Base-by-base conservation (phyloP, 2,113 vertebrate genomes). In the Neolamprologus devosi region DNA sequence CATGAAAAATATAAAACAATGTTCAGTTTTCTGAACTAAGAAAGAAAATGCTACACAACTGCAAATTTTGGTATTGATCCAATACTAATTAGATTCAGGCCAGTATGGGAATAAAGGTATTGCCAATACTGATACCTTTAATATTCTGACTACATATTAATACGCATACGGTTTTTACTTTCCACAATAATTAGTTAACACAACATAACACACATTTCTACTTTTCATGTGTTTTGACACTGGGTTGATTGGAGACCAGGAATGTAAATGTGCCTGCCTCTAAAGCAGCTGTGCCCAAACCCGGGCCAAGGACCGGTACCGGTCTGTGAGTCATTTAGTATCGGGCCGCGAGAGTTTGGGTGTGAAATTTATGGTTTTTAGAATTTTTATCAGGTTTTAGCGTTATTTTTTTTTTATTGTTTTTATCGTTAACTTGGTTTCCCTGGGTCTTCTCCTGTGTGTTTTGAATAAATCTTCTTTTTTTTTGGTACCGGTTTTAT, bases 341-440 rank as follows among this genome's bases (percentile, higher is more conserved):
- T 33, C 16, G 1, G 28, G 16, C 28, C 1, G 16, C 1, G 0
- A 63, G 28, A 19, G 28, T 63, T 60, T 60, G 57, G 0, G 58
- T 63, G 28, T 33, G 58, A 63, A 63, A 63, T 63, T 63, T 63
- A 63, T 11, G 58, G 5, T 33, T 60, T 60, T 60, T 60, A 60
- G 16, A 30, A 60, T 60, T 33, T 60, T 3, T 60, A 60, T 33
- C 57, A 60, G 14, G 57, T 33, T 60, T 60, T 60, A 33, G 28
- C 5, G 0, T 33, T 30, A 6, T 58, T 58, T 58, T 51, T 51
- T 51, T 26, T 60, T 30, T 3, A 60, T 1, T 30, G 5, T 60
- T 60, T 60, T 60, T 4, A 60, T 60, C 0, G 2, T 60, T 60
- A 60, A 60, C 14, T 30, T 17, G 8, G 26, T 60, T 60, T 30